Conservation (phyloP, 2,888 invertebrate species). For the Eugnorisma glareosa region DNA sequence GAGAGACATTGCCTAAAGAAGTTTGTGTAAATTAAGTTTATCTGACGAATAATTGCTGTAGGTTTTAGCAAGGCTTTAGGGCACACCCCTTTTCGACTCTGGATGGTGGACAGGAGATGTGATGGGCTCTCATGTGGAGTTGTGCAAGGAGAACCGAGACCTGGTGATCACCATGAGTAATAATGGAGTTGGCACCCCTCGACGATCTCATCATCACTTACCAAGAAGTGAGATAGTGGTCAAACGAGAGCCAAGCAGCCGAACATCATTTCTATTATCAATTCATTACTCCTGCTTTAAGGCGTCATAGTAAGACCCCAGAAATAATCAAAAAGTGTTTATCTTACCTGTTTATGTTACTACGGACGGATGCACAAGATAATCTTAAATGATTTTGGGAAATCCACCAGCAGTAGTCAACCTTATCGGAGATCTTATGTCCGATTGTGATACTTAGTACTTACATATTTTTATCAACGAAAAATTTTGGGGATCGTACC, state of each 20-base stretch:
- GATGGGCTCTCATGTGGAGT: not conserved
- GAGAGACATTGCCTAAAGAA: slow-evolving; percentile 21
- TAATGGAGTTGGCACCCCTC: not conserved
- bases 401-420: not conserved
- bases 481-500: not conserved
- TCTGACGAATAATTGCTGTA: slow-evolving; percentile 14
- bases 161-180: not conserved
- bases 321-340: not conserved
- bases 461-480: not conserved
- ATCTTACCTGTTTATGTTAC: not conserved
- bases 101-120: too few species aligned
- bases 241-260: not conserved
- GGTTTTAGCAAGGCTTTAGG: not conserved
- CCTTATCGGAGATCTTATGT: slow-evolving; percentile 1
- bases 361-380: not conserved
- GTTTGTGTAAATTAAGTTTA: slow-evolving; percentile 12
- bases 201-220: not conserved
- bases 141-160: not conserved
- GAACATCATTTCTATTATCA: not conserved
- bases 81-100: too few species aligned
- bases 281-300: too few species aligned
- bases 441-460: not conserved
- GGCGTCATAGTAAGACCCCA: too few species aligned
- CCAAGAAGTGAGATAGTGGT: not conserved
- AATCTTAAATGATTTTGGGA: not conserved